These are phyloP conservation scores for Trididemnum nubilum DNA, from an alignment of 23 tunicate genomes.

Conservation along the genomic window DNA sequence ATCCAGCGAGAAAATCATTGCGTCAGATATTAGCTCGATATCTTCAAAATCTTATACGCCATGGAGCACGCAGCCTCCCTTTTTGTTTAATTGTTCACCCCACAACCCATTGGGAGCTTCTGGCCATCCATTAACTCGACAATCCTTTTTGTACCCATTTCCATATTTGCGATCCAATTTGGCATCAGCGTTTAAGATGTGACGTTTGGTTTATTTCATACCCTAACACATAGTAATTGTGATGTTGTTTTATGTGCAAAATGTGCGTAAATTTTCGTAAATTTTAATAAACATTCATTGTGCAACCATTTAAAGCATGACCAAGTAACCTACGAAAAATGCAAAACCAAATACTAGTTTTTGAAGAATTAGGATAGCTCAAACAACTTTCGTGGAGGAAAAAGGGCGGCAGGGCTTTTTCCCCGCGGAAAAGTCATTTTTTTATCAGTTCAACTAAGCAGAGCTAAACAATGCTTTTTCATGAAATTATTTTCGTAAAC, in stretches of 20 bases:
- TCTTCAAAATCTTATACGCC: background rate
- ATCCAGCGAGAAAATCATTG: background rate
- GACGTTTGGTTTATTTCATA: background rate
- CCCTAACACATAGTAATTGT: background rate
- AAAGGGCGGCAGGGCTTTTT: too few species aligned
- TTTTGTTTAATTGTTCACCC: background rate
- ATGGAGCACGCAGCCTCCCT: background rate
- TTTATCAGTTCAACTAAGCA: too few species aligned
- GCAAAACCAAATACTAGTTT: background rate
- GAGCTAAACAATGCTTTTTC: too few species aligned
- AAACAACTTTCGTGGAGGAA: too few species aligned
- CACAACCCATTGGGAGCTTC: background rate
- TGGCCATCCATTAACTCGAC: background rate
- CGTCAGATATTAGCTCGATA: background rate
- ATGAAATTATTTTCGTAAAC: too few species aligned
- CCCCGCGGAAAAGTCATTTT: too few species aligned
- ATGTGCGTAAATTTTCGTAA: too few species aligned
- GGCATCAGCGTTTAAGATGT: background rate
- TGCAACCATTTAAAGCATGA: too few species aligned
- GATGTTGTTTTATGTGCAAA: background rate
- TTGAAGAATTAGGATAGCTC: too few species aligned
- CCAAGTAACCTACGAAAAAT: too few species aligned
- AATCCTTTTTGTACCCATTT: slow-evolving; percentile 1
- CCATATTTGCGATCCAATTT: background rate
- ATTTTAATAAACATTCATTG: too few species aligned